These are phyloP conservation scores for Paracentrotus lividus DNA, from an alignment of 53 echinoderm and acorn worm species.

Conservation along the genomic window DNA sequence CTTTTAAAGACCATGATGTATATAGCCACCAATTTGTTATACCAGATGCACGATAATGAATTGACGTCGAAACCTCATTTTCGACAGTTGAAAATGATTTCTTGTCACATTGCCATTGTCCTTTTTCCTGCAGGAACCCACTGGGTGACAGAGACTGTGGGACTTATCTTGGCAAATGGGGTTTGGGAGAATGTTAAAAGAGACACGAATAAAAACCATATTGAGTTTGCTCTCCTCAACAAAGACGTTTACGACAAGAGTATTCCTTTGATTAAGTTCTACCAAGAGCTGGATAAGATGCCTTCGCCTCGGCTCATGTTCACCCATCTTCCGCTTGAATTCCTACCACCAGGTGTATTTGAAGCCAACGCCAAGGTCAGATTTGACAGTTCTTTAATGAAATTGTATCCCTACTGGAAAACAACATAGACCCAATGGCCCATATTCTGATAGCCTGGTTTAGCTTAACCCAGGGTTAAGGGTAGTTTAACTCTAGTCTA, in stretches of 20 bases:
- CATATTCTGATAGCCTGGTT: too few relatives aligned
- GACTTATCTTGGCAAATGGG: slow-evolving; percentile 54
- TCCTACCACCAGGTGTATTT: slow-evolving; percentile 49
- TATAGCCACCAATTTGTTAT: too few relatives aligned
- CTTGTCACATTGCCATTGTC: not conserved
- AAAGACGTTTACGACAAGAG: slow-evolving; percentile 21
- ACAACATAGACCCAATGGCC: too few relatives aligned
- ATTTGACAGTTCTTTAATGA: not conserved
- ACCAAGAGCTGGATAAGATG: slow-evolving; percentile 48
- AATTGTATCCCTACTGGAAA: too few relatives aligned
- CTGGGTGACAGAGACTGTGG: slow-evolving; percentile 27
- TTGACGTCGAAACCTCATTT: too few relatives aligned
- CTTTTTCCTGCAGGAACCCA: slow-evolving; percentile 14
- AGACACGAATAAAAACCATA: slow-evolving; percentile 18
- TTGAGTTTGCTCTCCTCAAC: slow-evolving; percentile 5
- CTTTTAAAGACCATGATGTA: too few relatives aligned
- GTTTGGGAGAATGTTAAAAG: slow-evolving; percentile 61
- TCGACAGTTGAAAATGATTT: not conserved
- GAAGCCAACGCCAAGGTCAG: slow-evolving; percentile 52
- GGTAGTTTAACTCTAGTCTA: too few relatives aligned
- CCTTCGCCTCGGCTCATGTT: slow-evolving; percentile 47
- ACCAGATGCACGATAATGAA: too few relatives aligned
- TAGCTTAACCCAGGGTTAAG: too few relatives aligned
- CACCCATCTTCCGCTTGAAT: slow-evolving; percentile 47
- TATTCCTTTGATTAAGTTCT: slow-evolving; percentile 1